Conservation (phyloP, 2,113 vertebrate species). For the Dryoscopus gambensis region DNA sequence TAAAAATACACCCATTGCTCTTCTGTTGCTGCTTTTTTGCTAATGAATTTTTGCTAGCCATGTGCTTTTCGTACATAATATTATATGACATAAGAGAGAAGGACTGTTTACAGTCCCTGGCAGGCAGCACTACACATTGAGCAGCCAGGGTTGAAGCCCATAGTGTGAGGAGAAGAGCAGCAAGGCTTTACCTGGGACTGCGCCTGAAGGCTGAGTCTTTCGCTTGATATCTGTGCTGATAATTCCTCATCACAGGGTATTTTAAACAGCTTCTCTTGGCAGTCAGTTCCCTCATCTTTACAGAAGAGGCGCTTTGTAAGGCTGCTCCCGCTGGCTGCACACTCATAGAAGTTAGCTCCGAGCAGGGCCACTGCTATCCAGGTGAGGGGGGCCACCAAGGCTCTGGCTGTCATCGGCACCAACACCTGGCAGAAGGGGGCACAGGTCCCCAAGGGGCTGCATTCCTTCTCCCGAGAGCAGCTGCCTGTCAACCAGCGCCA, state of each 20-base stretch:
- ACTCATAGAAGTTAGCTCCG: constrained; percentile 69
- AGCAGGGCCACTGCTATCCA: constrained; percentile 80
- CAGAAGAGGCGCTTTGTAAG: not conserved
- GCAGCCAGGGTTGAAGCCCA: not conserved
- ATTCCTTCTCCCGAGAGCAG: accelerated
- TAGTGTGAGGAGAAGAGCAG: not conserved
- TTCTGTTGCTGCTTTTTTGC: not conserved
- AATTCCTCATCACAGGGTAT: constrained; percentile 57
- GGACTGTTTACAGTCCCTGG: not conserved
- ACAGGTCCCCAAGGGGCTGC: not conserved
- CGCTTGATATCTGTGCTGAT: accelerated
- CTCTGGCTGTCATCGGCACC: not conserved
- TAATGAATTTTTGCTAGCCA: accelerated
- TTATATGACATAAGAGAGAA: not conserved
- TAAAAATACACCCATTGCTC: not conserved
- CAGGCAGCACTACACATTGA: not conserved
- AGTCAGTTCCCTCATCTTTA: not conserved
- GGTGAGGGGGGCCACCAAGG: constrained; percentile 69
- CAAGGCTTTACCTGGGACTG: constrained; percentile 75
- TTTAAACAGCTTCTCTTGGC: not conserved
- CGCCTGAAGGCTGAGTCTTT: constrained; percentile 49
- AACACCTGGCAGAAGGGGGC: accelerated
- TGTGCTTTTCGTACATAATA: not conserved
- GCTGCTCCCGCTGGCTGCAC: constrained; percentile 59
- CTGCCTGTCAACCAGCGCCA: constrained; percentile 74